These are phyloP conservation scores for Glossosoma conforme DNA, from an alignment of 1,140 invertebrate genomes.

Conservation along the genomic window DNA sequence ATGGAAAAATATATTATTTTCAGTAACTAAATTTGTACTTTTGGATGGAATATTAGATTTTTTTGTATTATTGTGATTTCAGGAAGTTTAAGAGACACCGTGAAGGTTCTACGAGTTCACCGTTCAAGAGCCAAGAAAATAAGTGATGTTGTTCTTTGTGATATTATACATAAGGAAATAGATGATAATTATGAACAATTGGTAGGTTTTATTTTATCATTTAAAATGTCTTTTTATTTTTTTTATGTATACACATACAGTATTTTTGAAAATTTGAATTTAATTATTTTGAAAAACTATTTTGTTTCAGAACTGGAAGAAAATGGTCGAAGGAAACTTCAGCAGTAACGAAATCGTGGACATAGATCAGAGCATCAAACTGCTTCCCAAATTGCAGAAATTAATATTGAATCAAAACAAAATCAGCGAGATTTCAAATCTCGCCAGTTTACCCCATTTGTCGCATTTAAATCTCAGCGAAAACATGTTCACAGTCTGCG, in stretches of 20 bases:
- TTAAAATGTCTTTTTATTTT: conserved; percentile 1
- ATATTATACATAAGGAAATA: conserved; percentile 59
- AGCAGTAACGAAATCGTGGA: conserved; percentile 72
- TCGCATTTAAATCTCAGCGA: conserved; percentile 72
- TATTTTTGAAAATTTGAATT: neutral
- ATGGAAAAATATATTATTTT: too few species aligned
- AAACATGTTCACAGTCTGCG: conserved; percentile 65
- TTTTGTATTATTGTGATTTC: conserved; percentile 31
- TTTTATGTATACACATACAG: neutral
- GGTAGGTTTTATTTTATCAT: conserved; percentile 14
- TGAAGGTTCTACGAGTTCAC: conserved; percentile 56
- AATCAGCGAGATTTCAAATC: conserved; percentile 67
- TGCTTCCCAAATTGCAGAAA: conserved; percentile 69
- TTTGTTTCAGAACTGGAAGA: conserved; percentile 58
- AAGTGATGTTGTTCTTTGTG: conserved; percentile 71
- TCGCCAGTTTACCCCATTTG: conserved; percentile 72
- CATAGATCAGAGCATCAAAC: conserved; percentile 75
- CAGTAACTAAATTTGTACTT: too few species aligned
- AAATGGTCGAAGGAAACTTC: conserved; percentile 65
- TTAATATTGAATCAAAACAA: conserved; percentile 74
- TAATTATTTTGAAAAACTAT: neutral
- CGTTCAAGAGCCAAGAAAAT: conserved; percentile 58
- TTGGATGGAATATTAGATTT: too few species aligned
- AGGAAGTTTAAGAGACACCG: conserved; percentile 64
- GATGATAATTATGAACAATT: conserved; percentile 17